Conservation (phyloP, 2,113 vertebrate species). For the Rhea pennata region DNA sequence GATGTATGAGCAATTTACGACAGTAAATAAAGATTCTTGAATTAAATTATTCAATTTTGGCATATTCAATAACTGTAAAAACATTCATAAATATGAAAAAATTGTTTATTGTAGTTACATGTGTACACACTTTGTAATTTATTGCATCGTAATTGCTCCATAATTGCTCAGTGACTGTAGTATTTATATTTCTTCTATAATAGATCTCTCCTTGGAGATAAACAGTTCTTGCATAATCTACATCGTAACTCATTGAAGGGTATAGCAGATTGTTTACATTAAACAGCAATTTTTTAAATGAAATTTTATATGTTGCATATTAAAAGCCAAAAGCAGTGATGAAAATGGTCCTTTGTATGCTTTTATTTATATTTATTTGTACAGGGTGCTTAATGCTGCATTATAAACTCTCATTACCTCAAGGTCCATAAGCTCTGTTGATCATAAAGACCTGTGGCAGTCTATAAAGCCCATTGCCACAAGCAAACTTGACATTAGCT, state of each 20-base stretch:
- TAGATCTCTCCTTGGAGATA: background rate
- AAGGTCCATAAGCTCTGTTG: background rate
- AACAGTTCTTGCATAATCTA: background rate
- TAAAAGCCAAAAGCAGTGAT: background rate
- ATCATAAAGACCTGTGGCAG: background rate
- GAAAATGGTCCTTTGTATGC: background rate
- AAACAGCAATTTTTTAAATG: background rate
- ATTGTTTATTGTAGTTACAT: background rate
- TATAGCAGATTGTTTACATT: background rate
- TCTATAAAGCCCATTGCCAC: background rate
- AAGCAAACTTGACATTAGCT: background rate
- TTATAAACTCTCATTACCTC: background rate
- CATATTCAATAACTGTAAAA: constrained; percentile 1
- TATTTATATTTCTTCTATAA: constrained; percentile 14
- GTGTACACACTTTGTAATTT: background rate
- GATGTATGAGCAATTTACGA: background rate
- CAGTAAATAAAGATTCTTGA: constrained; percentile 14
- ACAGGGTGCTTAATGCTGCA: background rate
- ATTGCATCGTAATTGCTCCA: constrained; percentile 14
- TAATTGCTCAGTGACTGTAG: constrained; percentile 17
- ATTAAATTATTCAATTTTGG: constrained; percentile 4
- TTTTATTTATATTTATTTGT: background rate
- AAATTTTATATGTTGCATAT: background rate
- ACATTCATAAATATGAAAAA: background rate
- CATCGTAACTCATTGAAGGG: background rate